These are phyloP conservation scores for Cyprinodon tularosa DNA, from an alignment of 2,113 vertebrate species.

Conservation along the genomic window DNA sequence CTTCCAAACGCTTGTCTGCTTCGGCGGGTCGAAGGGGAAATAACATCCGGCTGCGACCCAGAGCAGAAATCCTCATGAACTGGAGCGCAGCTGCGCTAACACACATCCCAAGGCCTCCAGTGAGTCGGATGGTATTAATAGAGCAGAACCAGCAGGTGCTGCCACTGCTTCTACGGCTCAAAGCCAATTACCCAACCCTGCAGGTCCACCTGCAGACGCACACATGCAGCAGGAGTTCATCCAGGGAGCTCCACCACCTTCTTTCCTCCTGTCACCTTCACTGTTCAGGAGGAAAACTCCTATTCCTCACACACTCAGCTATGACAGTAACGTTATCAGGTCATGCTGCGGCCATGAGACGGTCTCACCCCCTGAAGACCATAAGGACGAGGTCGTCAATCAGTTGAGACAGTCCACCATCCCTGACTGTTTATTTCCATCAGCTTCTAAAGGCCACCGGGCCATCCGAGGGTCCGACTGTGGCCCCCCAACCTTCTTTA, in stretches of 20 bases:
- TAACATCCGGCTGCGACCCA: not conserved
- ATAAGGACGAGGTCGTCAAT: not conserved
- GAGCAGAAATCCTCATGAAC: conserved; percentile 30
- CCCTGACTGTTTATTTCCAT: not conserved
- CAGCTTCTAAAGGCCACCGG: not conserved
- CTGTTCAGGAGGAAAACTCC: conserved; percentile 24
- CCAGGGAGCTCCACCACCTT: conserved; percentile 3
- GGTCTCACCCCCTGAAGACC: conserved; percentile 2
- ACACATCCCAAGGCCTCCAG: conserved; percentile 33
- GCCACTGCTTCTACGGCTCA: conserved; percentile 52
- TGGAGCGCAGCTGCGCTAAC: conserved; percentile 19
- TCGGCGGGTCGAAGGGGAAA: not conserved
- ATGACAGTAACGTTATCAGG: conserved; percentile 30
- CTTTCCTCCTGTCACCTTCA: conserved; percentile 11
- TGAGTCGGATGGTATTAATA: conserved; percentile 59
- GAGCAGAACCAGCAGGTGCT: conserved; percentile 55
- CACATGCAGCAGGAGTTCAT: conserved; percentile 12
- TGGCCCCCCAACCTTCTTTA: too few relatives aligned
- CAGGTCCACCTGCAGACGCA: conserved; percentile 41
- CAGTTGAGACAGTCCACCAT: not conserved
- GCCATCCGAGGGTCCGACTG: too few relatives aligned
- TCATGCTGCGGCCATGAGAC: conserved; percentile 31
- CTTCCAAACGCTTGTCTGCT: not conserved
- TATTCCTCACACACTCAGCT: not conserved
- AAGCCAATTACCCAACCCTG: conserved; percentile 59